Evolutionary conservation across 35 echinoderm and acorn worm species (phyloP).

Genomic region (Chiridota heheva): DNA sequence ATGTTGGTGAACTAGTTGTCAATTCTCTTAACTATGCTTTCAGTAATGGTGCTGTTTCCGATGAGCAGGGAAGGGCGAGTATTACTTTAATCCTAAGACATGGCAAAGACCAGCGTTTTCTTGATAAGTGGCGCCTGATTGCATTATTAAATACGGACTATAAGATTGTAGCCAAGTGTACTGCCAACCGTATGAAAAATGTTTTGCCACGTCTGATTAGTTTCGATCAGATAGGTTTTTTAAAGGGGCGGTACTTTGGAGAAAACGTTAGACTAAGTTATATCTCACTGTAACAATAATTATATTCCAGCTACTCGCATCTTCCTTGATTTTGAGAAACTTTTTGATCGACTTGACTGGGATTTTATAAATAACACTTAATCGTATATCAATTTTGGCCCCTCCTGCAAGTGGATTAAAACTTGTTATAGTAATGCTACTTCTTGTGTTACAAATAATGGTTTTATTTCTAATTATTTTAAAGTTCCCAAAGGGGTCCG

Average conservation of each 20-base stretch:
- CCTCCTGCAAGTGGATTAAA: slow-evolving; percentile 1
- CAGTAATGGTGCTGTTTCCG: neutral
- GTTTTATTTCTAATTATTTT: slow-evolving; percentile 8
- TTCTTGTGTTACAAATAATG: slow-evolving; percentile 33
- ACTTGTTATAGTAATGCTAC: slow-evolving; percentile 4
- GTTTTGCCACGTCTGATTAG: slow-evolving; percentile 5
- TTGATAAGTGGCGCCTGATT: slow-evolving; percentile 38
- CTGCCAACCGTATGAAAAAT: slow-evolving; percentile 18
- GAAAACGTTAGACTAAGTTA: slow-evolving; percentile 18
- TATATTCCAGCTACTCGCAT: neutral
- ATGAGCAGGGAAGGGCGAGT: slow-evolving; percentile 17
- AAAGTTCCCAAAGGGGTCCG: neutral
- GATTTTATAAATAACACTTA: neutral
- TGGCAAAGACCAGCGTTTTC: neutral
- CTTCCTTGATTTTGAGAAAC: slow-evolving; percentile 1
- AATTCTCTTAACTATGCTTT: neutral
- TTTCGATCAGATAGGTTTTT: slow-evolving; percentile 18
- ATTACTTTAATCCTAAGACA: slow-evolving; percentile 21
- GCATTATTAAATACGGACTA: slow-evolving; percentile 39
- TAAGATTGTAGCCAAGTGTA: slow-evolving; percentile 20
- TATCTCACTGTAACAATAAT: neutral
- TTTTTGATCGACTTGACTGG: slow-evolving; percentile 20
- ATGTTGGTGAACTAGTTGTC: neutral
- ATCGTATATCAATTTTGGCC: slow-evolving; percentile 4
- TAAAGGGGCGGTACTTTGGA: slow-evolving; percentile 14